Conservation (phyloP, 2,113 vertebrate species). For the Apteryx owenii region DNA sequence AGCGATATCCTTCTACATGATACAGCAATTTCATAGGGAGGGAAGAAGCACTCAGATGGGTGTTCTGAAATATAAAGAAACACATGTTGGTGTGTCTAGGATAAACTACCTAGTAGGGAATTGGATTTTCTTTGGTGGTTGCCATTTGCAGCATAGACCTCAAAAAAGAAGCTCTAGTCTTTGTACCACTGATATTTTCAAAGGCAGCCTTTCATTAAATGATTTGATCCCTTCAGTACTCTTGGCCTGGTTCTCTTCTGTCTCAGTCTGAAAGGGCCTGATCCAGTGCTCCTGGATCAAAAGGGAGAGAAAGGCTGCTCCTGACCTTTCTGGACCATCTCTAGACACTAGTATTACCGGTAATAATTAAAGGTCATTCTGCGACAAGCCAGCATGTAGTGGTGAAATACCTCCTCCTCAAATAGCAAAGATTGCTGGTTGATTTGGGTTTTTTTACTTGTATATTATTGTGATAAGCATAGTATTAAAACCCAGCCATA, state of each 20-base stretch:
- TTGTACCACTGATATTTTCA: background rate
- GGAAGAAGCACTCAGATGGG: background rate
- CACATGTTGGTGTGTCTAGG: background rate
- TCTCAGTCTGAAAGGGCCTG: background rate
- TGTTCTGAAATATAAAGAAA: background rate
- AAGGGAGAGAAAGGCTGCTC: background rate
- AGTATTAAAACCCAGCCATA: background rate
- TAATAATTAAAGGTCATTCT: background rate
- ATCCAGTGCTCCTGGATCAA: background rate
- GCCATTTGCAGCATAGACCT: background rate
- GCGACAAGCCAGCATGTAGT: background rate
- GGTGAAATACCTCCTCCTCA: background rate
- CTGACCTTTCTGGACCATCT: background rate
- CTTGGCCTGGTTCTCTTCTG: background rate
- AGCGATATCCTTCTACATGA: background rate
- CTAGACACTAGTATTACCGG: background rate
- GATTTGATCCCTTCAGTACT: background rate
- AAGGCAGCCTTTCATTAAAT: background rate
- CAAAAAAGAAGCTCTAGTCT: background rate
- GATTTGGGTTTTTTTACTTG: background rate
- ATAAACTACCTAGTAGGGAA: background rate
- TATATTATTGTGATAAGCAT: background rate
- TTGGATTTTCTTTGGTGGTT: background rate
- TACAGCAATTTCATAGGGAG: background rate
- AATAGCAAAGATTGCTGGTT: background rate